Percentiles rank a stretch among this genome's conserved stretches.
Evolutionary conservation across 1,140 invertebrate species (phyloP).

Genomic region (Conus betulinus): DNA sequence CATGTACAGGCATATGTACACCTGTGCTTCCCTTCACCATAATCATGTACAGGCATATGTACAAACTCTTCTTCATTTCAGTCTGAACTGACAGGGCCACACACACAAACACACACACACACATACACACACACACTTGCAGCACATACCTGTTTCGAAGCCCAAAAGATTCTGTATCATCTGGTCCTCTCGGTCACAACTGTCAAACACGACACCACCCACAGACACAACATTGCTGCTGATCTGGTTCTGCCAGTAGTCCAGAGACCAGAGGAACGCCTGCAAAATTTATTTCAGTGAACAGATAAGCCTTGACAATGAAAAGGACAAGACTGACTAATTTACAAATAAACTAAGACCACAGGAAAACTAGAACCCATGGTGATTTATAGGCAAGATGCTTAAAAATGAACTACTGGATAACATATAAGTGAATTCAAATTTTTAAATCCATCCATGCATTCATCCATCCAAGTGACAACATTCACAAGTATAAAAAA

Average conservation of each 20-base stretch:
- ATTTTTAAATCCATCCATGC: not conserved
- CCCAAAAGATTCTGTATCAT: constrained; percentile 61
- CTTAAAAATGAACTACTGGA: not conserved
- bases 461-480: no score
- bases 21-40: not conserved
- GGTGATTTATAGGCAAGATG: not conserved
- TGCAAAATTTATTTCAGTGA: constrained; percentile 36
- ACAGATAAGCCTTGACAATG: no score
- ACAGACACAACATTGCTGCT: constrained; percentile 33
- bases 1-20: not conserved
- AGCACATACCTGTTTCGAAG: constrained; percentile 46
- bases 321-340: not conserved
- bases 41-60: not conserved
- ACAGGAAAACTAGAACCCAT: no score
- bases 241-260: constrained; percentile 33
- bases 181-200: constrained; percentile 54
- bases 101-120: constrained; percentile 16
- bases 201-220: constrained; percentile 65
- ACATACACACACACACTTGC: not conserved
- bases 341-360: not conserved
- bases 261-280: constrained; percentile 69
- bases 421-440: not conserved
- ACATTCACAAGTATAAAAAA: no score
- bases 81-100: not conserved
- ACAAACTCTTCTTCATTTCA: no score